These are phyloP conservation scores for Limnephilus rhombicus DNA, from an alignment of 2,888 invertebrate species.

Conservation along the genomic window DNA sequence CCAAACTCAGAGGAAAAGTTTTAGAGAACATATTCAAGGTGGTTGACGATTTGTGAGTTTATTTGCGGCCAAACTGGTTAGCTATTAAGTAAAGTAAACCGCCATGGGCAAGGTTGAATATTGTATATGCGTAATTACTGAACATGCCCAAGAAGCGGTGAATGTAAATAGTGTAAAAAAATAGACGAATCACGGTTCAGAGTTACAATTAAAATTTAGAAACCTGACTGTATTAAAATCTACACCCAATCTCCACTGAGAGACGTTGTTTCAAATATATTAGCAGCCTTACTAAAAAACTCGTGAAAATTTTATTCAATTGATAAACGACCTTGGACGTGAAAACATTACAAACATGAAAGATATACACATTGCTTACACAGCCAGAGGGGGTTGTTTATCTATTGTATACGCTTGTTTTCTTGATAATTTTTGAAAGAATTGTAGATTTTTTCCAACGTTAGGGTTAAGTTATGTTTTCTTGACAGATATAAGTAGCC, in stretches of 20 bases:
- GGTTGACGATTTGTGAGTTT: background rate
- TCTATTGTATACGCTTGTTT: no score
- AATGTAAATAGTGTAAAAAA: background rate
- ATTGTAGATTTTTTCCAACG: no score
- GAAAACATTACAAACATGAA: no score
- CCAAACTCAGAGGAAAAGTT: background rate
- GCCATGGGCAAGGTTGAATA: background rate
- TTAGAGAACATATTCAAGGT: background rate
- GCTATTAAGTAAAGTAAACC: background rate
- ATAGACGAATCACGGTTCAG: background rate
- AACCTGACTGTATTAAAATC: background rate
- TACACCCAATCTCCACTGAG: background rate
- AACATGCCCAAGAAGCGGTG: background rate
- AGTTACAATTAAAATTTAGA: background rate
- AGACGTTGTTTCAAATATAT: background rate
- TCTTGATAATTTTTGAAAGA: no score
- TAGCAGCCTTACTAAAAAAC: background rate
- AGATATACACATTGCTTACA: no score
- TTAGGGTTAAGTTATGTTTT: background rate
- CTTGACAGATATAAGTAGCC: background rate
- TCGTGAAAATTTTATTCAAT: no score
- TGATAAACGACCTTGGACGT: no score
- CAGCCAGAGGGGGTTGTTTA: no score
- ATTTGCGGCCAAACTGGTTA: background rate
- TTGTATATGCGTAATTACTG: background rate